These are phyloP conservation scores for Octopus bimaculoides DNA, from an alignment of 1,140 invertebrate species.

Conservation along the genomic window DNA sequence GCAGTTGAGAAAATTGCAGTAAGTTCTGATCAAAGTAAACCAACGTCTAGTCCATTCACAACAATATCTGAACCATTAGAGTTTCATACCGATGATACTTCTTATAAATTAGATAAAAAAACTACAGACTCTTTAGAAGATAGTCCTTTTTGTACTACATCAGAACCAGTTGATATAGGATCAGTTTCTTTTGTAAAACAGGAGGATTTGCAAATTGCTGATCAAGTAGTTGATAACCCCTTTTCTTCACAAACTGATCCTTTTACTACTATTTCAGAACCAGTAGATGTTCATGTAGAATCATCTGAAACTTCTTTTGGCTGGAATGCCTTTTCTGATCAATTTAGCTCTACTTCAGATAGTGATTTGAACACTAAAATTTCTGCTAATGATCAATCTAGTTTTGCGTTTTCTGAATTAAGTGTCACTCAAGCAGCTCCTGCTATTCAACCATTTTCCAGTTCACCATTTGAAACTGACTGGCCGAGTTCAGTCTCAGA, in stretches of 20 bases:
- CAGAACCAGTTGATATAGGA: background rate
- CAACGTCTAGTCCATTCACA: background rate
- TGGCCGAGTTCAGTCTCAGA: background rate
- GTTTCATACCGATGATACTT: background rate
- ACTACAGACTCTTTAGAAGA: background rate
- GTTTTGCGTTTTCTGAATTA: background rate
- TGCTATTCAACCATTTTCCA: background rate
- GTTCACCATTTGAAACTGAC: background rate
- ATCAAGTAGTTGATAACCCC: background rate
- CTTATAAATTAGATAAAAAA: background rate
- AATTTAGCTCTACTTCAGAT: background rate
- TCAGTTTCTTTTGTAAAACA: background rate
- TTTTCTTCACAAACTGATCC: background rate
- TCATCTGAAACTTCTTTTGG: background rate
- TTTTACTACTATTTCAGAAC: background rate
- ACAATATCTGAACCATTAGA: constrained; percentile 1
- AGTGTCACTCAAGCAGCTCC: background rate
- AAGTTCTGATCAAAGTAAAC: no score
- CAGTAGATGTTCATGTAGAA: background rate
- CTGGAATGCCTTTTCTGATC: background rate
- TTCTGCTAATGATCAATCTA: background rate
- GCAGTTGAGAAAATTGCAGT: no score
- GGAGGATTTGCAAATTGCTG: background rate
- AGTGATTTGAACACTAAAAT: background rate
- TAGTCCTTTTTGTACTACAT: background rate